These are phyloP conservation scores for Argya squamiceps DNA, from an alignment of 2,797 vertebrate genomes.

Conservation along the genomic window DNA sequence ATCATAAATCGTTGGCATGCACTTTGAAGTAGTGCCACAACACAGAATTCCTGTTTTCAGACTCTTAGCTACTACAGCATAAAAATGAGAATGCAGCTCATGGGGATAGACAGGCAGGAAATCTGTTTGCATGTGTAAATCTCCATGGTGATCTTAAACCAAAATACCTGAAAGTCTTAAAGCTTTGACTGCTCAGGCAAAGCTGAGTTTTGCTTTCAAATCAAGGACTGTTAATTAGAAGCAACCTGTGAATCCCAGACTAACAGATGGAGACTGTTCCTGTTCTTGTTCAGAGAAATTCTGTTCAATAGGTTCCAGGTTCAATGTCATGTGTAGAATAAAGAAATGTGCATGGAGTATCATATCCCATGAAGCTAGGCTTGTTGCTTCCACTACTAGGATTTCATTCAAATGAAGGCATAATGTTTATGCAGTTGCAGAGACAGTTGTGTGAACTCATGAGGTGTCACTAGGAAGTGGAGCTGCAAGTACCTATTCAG, in stretches of 20 bases:
- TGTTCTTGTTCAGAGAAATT: background rate
- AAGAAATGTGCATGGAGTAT: background rate
- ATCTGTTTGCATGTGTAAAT: background rate
- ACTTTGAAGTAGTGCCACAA: conserved; percentile 5
- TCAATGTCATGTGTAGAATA: background rate
- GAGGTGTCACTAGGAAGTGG: background rate
- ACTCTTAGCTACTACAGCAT: background rate
- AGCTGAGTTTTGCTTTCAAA: conserved; percentile 7
- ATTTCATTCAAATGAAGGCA: background rate
- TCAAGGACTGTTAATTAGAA: background rate
- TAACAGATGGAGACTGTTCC: background rate
- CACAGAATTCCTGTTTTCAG: conserved; percentile 12
- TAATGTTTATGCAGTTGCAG: background rate
- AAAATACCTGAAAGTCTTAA: background rate
- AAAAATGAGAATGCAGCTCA: background rate
- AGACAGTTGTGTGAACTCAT: background rate
- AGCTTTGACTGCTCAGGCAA: background rate
- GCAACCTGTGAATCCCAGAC: background rate
- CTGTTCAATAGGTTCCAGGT: background rate
- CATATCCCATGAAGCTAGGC: background rate
- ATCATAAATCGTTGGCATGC: background rate
- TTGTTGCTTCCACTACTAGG: background rate
- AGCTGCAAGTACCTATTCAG: background rate
- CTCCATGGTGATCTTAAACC: background rate
- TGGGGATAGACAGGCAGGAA: background rate